Conservation (phyloP, 2,797 vertebrate species). For the Acanthornis magna region DNA sequence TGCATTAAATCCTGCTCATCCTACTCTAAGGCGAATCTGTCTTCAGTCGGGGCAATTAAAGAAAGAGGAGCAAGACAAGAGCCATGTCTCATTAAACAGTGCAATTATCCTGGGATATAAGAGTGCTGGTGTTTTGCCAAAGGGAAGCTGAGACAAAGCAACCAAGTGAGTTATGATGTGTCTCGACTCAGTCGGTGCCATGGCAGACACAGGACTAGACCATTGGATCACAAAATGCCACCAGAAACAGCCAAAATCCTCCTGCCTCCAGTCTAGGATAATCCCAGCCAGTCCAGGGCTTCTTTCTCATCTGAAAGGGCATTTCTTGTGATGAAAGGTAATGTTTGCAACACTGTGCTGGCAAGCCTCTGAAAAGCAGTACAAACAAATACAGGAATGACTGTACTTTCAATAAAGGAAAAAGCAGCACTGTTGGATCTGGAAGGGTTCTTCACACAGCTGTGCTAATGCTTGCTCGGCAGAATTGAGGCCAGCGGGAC, state of each 20-base stretch:
- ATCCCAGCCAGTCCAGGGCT: neutral
- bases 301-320: neutral
- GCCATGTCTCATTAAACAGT: neutral
- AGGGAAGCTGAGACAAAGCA: neutral
- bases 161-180: neutral
- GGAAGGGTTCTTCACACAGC: neutral
- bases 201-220: neutral
- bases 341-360: neutral
- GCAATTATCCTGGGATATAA: neutral
- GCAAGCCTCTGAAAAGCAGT: neutral
- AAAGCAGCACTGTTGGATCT: neutral
- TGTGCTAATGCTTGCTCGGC: neutral
- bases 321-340: neutral
- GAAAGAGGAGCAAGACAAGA: neutral
- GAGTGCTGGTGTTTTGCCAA: neutral
- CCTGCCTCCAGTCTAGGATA: neutral
- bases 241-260: neutral
- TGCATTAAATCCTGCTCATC: neutral
- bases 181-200: fast-evolving
- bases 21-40: neutral
- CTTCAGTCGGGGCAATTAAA: neutral
- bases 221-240: neutral
- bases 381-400: neutral
- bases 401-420: neutral
- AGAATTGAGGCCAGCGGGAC: neutral